These are phyloP conservation scores for Narcine bancroftii DNA, from an alignment of 2,113 vertebrate species.

Conservation along the genomic window DNA sequence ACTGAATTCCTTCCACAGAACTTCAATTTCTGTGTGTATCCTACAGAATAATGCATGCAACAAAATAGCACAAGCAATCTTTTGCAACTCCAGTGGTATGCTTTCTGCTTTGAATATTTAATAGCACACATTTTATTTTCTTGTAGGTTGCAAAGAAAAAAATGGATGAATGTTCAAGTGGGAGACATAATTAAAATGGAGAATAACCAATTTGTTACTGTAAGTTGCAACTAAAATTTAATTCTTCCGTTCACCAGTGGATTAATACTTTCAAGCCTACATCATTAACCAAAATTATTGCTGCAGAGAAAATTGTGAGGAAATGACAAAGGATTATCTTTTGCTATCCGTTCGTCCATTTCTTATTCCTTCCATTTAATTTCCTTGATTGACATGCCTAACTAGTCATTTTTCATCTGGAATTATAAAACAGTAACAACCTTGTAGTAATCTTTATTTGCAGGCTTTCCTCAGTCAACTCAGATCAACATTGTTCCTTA, in stretches of 20 bases:
- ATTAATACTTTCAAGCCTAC: too few relatives aligned
- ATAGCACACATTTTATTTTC: slow-evolving; percentile 40
- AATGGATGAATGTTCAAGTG: slow-evolving; percentile 89
- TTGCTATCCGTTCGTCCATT: background rate
- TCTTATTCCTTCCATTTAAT: background rate
- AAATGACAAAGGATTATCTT: background rate
- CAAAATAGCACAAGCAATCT: background rate
- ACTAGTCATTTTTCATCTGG: too few relatives aligned
- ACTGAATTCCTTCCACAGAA: background rate
- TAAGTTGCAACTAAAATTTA: slow-evolving; percentile 50
- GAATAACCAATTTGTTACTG: slow-evolving; percentile 82
- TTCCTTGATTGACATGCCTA: too few relatives aligned
- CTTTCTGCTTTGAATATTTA: background rate
- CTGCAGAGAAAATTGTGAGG: background rate
- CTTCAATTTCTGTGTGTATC: background rate
- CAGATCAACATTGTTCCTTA: too few relatives aligned
- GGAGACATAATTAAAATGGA: slow-evolving; percentile 86
- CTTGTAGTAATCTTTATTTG: too few relatives aligned
- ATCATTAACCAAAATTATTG: background rate
- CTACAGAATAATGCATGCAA: background rate
- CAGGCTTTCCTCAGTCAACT: too few relatives aligned
- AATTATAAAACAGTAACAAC: too few relatives aligned
- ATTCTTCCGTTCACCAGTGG: too few relatives aligned
- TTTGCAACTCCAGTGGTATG: background rate
- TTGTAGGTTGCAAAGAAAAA: slow-evolving; percentile 69